Evolutionary conservation across 2,113 vertebrate species (phyloP).

Genomic region (Chloropsis cyanopogon): DNA sequence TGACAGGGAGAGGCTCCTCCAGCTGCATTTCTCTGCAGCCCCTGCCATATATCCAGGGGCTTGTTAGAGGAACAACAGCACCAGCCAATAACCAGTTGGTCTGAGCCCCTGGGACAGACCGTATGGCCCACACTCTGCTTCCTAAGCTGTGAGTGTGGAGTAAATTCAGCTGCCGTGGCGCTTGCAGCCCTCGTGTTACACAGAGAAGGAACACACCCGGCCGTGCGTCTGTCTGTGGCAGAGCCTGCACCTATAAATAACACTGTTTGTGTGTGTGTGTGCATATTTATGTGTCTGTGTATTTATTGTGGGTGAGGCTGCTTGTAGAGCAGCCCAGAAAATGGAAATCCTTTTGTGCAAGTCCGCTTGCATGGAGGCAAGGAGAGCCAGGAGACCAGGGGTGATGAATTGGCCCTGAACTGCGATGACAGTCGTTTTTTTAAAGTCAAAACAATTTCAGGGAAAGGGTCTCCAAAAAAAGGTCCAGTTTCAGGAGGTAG

Average conservation of each 20-base stretch:
- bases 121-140: slow-evolving; percentile 46
- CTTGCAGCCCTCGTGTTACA: background rate
- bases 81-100: slow-evolving; percentile 48
- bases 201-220: background rate
- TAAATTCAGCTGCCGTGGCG: background rate
- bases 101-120: slow-evolving; percentile 42
- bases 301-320: background rate
- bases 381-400: background rate
- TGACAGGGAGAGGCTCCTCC: slow-evolving; percentile 36
- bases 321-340: background rate
- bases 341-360: slow-evolving; percentile 17
- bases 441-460: slow-evolving; percentile 27
- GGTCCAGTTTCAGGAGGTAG: slow-evolving; percentile 42
- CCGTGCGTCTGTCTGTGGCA: background rate
- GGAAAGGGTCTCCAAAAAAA: slow-evolving; percentile 32
- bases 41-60: slow-evolving; percentile 34
- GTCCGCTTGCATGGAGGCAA: background rate
- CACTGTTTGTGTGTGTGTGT: background rate
- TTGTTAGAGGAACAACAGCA: slow-evolving; percentile 53
- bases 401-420: background rate
- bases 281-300: background rate
- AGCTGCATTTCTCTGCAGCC: slow-evolving; percentile 54
- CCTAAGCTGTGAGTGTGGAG: background rate
- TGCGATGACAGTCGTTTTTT: background rate
- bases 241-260: slow-evolving; percentile 16